These are phyloP conservation scores for Oncorhynchus masou DNA, from an alignment of 2,113 vertebrate genomes.

Conservation along the genomic window DNA sequence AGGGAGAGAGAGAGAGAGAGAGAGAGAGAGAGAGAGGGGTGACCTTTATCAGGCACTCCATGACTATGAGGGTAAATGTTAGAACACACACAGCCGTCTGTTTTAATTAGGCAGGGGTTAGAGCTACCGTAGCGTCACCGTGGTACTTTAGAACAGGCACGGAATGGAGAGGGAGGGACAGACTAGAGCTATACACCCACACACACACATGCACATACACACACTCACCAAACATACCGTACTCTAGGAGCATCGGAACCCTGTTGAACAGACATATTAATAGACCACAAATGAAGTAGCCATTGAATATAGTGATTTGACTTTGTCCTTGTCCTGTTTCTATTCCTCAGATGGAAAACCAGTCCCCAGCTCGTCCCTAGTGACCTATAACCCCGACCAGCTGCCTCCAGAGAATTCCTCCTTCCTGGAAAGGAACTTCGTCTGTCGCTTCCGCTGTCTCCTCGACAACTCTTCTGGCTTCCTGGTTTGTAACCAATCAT, in stretches of 20 bases:
- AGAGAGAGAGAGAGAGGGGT: slow-evolving; percentile 4
- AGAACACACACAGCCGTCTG: slow-evolving; percentile 15
- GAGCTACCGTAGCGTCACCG: not conserved
- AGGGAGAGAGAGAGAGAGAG: slow-evolving; percentile 1
- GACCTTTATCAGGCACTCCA: slow-evolving; percentile 57
- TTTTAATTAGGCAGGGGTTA: slow-evolving; percentile 23
- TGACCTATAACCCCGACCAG: slow-evolving; percentile 75
- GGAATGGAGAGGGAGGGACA: not conserved
- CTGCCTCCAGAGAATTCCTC: slow-evolving; percentile 83
- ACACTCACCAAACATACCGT: not conserved
- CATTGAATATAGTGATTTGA: not conserved
- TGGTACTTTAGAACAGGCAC: not conserved
- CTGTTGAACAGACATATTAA: no score
- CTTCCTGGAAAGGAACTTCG: slow-evolving; percentile 83
- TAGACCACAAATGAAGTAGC: not conserved
- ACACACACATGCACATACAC: not conserved
- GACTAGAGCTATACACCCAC: not conserved
- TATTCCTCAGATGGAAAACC: slow-evolving; percentile 36
- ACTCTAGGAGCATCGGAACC: not conserved
- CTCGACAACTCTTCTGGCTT: slow-evolving; percentile 89
- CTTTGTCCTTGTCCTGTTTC: not conserved
- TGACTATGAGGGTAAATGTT: slow-evolving; percentile 37
- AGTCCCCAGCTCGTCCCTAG: slow-evolving; percentile 37
- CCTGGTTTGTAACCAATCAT: slow-evolving; percentile 68
- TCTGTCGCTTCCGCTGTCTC: slow-evolving; percentile 84